Base-by-base conservation (phyloP, 2,888 invertebrate genomes). In the Tanytarsus gracilentus region DNA sequence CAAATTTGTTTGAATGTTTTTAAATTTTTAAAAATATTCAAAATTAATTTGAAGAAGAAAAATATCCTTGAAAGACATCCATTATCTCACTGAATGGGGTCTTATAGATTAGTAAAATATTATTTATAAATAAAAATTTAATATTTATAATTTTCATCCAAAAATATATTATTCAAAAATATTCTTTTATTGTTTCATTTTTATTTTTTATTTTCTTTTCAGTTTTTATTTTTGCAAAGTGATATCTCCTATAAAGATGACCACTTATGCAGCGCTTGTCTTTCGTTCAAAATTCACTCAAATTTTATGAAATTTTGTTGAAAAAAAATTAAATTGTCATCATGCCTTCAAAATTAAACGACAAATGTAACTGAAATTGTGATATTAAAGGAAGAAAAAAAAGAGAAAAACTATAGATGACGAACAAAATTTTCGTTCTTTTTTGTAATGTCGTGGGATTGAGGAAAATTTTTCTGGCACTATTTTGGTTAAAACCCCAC, bases 341-440 rank as follows among this genome's bases (percentile, higher is more conserved):
- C 61, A 63, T 64, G 65, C 65, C 65, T 69, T 64, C 68, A 69
- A 66, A 66, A 66, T 68, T 68, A 66, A 69, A 69, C 65, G 64
- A 73, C 71, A 69, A 49, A 71, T 71, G 72, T 72, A 72, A 73
- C 73, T 73, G 73, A 72, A 71, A 71, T 72, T 72, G 72, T 72
- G 73, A 73, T 73, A 73, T 67, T 66, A 63, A 64, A 63, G 62
- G 61, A 60, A 61, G 61, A 59, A 56, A 53, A 63, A 63, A 63
- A 61, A 61, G 63, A 63, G 62, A 50, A 61, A 58, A 58, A 52
- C 33, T 52, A 30, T 40, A 14, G 4, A 4, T 16, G 30, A 52
- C 4, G 9, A 18, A 5, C 16, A 11, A 48, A 48, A 23, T 9
- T 21, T 48, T 11, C 21, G 16, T 48, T n/a, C 4, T 23, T 18